A percentile compares a stretch with the other conserved stretches of the same genome.
phyloP scores from a whole-genome alignment of 1,140 invertebrate genomes.

The Drosophila kikkawai region DNA sequence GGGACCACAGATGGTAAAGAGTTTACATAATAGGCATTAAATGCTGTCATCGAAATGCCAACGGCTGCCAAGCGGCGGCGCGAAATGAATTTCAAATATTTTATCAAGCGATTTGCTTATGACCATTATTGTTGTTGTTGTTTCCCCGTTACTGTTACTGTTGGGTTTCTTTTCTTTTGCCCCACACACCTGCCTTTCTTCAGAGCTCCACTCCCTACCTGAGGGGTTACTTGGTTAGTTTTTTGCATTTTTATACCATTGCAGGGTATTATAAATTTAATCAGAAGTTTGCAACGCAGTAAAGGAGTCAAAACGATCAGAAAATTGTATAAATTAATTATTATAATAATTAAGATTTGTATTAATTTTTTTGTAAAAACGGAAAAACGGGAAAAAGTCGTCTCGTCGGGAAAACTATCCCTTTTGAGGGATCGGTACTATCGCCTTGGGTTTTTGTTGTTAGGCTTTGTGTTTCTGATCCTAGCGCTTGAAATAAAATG shows the following conservation, averaged over 20 bases:
- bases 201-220: slow-evolving; percentile 2
- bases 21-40: slow-evolving; percentile 76
- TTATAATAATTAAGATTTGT: too few relatives aligned
- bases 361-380: too few relatives aligned
- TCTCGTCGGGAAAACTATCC: too few relatives aligned
- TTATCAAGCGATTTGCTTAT: slow-evolving; percentile 61
- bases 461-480: too few relatives aligned
- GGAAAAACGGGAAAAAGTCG: too few relatives aligned
- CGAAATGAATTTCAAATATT: slow-evolving; percentile 79
- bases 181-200: slow-evolving; percentile 1
- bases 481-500: too few relatives aligned
- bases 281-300: too few relatives aligned
- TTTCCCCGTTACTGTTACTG: slow-evolving; percentile 23
- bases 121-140: slow-evolving; percentile 23
- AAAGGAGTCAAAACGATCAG: too few relatives aligned
- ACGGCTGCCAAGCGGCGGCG: slow-evolving; percentile 55
- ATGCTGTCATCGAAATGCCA: slow-evolving; percentile 76
- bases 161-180: slow-evolving; percentile 3
- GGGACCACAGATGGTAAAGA: slow-evolving; percentile 31
- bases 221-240: slow-evolving; percentile 1
- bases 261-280: too few relatives aligned
- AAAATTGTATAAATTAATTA: too few relatives aligned
- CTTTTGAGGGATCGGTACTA: too few relatives aligned
- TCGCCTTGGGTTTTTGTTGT: too few relatives aligned
- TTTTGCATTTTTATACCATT: neutral